Evolutionary conservation across 2,888 invertebrate species (phyloP).

Genomic region (Pomacea canaliculata): DNA sequence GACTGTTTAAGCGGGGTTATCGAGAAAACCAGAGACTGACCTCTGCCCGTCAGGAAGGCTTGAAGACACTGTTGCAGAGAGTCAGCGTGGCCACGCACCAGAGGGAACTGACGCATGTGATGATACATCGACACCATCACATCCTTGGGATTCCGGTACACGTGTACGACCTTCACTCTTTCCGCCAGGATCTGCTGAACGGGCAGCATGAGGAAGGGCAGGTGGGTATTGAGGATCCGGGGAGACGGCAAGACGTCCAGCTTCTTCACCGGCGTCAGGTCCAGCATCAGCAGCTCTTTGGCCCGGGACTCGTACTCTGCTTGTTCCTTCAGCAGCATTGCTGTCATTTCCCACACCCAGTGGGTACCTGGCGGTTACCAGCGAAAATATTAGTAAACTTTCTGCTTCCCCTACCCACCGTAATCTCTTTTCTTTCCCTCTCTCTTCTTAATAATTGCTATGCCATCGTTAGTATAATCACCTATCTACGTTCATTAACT

Average conservation of each 20-base stretch:
- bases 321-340: constrained; percentile 39
- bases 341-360: constrained; percentile 39
- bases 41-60: constrained; percentile 8
- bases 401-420: neutral
- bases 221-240: constrained; percentile 39
- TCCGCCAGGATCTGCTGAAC: constrained; percentile 16
- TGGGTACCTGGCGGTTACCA: constrained; percentile 32
- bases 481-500: no score
- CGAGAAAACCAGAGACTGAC: neutral
- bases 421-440: neutral
- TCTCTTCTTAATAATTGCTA: neutral
- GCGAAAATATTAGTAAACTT: neutral
- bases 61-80: constrained; percentile 9
- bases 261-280: constrained; percentile 19
- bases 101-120: constrained; percentile 25
- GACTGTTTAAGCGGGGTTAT: no score
- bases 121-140: constrained; percentile 36
- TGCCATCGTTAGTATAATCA: neutral
- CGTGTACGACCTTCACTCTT: constrained; percentile 27
- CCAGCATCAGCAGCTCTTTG: constrained; percentile 37
- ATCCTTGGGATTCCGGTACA: constrained; percentile 37
- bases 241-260: constrained; percentile 34
- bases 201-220: constrained; percentile 35
- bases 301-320: constrained; percentile 23
- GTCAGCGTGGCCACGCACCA: neutral